Evolutionary conservation across 2,888 invertebrate species (phyloP).

Genomic region (Euzophera pinguis): DNA sequence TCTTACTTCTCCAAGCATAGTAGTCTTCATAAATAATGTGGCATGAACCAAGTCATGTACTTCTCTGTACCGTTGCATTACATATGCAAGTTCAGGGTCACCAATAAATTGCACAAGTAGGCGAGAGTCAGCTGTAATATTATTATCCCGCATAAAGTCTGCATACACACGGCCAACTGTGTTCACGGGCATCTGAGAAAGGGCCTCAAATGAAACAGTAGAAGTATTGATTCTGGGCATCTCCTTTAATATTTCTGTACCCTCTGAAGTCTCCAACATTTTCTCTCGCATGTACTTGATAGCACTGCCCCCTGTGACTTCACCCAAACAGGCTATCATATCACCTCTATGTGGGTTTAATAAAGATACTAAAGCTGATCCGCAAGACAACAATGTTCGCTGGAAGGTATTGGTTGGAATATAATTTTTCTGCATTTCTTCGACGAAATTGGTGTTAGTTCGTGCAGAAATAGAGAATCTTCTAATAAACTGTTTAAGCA

Average conservation of each 20-base stretch:
- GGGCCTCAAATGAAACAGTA: slow-evolving; percentile 86
- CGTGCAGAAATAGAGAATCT: slow-evolving; percentile 30
- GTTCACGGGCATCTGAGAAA: slow-evolving; percentile 86
- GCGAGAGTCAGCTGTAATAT: slow-evolving; percentile 96
- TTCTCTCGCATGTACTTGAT: slow-evolving; percentile 84
- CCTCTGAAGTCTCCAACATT: slow-evolving; percentile 90
- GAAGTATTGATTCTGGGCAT: slow-evolving; percentile 92
- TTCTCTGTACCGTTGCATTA: slow-evolving; percentile 98
- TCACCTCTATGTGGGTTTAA: slow-evolving; percentile 90
- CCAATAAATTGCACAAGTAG: slow-evolving; percentile 94
- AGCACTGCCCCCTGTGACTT: slow-evolving; percentile 90
- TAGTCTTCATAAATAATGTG: slow-evolving; percentile 94
- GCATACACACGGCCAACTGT: slow-evolving; percentile 93
- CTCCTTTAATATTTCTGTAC: slow-evolving; percentile 85
- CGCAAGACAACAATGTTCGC: slow-evolving; percentile 87
- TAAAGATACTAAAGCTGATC: slow-evolving; percentile 92
- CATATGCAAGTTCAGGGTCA: slow-evolving; percentile 93
- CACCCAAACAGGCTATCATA: slow-evolving; percentile 97
- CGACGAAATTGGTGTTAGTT: slow-evolving; percentile 69
- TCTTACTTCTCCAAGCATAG: slow-evolving; percentile 88
- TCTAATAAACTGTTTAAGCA: slow-evolving; percentile 25
- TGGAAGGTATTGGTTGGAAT: slow-evolving; percentile 86
- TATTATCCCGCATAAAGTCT: slow-evolving; percentile 89
- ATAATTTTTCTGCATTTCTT: slow-evolving; percentile 82
- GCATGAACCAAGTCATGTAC: slow-evolving; percentile 97